A percentile compares a stretch with the other conserved stretches of the same genome.
Conservation (phyloP, 2,113 vertebrate species). For the Pelodiscus sinensis region DNA sequence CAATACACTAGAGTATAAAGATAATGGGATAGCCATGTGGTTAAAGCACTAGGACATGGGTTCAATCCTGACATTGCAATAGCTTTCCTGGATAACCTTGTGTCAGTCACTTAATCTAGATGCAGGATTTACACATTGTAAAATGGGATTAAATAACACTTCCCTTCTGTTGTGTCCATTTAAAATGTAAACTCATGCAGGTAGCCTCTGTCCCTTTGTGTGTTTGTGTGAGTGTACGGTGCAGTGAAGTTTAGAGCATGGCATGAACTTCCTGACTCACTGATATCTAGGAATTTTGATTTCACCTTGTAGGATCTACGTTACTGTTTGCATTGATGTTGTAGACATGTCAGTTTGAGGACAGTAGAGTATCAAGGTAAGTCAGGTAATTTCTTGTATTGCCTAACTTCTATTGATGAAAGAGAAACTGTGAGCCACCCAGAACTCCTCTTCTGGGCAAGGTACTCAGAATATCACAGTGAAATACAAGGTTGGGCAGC, state of each 20-base stretch:
- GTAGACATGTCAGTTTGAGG: not conserved
- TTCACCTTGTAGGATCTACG: not conserved
- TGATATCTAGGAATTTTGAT: not conserved
- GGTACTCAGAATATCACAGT: not conserved
- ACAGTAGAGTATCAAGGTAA: not conserved
- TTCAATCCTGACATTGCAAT: not conserved
- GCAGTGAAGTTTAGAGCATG: not conserved
- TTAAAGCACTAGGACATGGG: not conserved
- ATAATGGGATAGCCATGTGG: not conserved
- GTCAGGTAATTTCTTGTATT: not conserved
- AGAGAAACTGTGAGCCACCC: not conserved
- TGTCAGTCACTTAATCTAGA: not conserved
- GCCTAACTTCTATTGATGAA: not conserved
- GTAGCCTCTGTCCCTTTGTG: not conserved
- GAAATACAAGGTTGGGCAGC: not conserved
- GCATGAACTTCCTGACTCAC: not conserved
- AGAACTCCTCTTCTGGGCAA: not conserved
- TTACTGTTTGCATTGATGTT: not conserved
- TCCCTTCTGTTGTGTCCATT: not conserved
- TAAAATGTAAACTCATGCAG: not conserved
- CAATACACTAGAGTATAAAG: not conserved
- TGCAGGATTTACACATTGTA: rapidly evolving
- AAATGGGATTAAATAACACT: not conserved
- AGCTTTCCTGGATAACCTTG: not conserved
- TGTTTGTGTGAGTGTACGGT: not conserved